Base-by-base conservation (phyloP, 2,888 invertebrate genomes). In the Pseudanteris insignis region DNA sequence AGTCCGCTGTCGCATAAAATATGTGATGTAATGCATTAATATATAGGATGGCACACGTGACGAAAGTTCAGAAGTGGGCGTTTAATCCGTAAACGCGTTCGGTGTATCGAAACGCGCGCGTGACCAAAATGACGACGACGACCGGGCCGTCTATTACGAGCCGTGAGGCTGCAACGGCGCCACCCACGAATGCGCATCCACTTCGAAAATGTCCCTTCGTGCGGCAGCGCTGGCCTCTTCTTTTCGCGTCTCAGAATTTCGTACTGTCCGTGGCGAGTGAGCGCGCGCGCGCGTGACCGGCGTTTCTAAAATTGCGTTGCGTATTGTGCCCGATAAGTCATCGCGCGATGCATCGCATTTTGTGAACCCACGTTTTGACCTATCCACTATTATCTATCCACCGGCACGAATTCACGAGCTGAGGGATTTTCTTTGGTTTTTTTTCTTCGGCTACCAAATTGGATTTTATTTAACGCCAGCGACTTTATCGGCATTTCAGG, bases 61-160 rank as follows among this genome's bases (percentile, higher is more conserved):
- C 58, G 58, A 54, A 63, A 53, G 54, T 60, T 53, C 59, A 25
- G 43, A 59, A 62, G 46, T 41, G 44, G 30, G 36, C 59, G 62
- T 64, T 64, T 58, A 63, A 63, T 62, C 62, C 61, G 59, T 67
- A 69, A 70, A 69, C 67, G 68, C 68, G 70, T 65, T 63, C 65
- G 61, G 69, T 70, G 53, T 60, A 60, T 60, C 60, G 60, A 69
- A 63, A 64, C 51, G 64, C 61, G 72, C 71, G 70, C 73, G 74
- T 73, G 73, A 74, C 67, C 67, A 70, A 73, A 74, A 74, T 74
- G 63, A 63, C 64, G 67, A 67, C 51, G 58, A 60, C 44, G 26
- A 34, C 46, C 13, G n/a, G 59, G 46, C 59, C 59, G 47, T 59
- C 53, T 53, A 60, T 60, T 60, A 60, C 53, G 47, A 60, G 47